Percentiles rank a stretch among this genome's conserved stretches.
These are phyloP conservation scores for Apantesis nais DNA, from an alignment of 2,888 invertebrate species.

Conservation along the genomic window DNA sequence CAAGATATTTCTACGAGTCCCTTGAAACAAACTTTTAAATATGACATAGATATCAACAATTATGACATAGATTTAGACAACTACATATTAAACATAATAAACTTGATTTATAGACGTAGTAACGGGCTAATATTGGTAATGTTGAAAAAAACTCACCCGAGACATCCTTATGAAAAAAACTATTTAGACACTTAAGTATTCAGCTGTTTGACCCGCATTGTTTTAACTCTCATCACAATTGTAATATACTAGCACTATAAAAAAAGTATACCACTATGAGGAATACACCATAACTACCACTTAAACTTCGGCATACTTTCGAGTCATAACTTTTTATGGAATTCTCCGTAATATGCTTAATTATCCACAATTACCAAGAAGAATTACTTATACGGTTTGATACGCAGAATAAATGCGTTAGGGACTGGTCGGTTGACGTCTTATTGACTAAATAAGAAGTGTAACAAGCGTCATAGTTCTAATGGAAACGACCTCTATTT, in stretches of 20 bases:
- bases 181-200: too few relatives aligned
- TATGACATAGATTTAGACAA: background rate
- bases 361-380: background rate
- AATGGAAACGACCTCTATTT: background rate
- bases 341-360: background rate
- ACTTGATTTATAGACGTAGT: background rate
- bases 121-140: too few relatives aligned
- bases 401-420: background rate
- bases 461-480: background rate
- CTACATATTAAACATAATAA: background rate
- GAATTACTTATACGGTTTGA: background rate
- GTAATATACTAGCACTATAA: background rate
- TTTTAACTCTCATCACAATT: background rate
- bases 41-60: background rate
- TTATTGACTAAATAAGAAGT: too few relatives aligned
- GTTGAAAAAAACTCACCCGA: too few relatives aligned
- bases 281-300: background rate
- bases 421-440: background rate
- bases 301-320: background rate
- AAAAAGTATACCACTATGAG: background rate
- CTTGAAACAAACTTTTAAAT: background rate
- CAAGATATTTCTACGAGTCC: background rate
- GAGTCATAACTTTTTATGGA: background rate
- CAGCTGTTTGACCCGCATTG: background rate
- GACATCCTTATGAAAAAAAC: background rate